phyloP scores from a whole-genome alignment of 2,797 vertebrate genomes.

The Nannoperca australis region DNA sequence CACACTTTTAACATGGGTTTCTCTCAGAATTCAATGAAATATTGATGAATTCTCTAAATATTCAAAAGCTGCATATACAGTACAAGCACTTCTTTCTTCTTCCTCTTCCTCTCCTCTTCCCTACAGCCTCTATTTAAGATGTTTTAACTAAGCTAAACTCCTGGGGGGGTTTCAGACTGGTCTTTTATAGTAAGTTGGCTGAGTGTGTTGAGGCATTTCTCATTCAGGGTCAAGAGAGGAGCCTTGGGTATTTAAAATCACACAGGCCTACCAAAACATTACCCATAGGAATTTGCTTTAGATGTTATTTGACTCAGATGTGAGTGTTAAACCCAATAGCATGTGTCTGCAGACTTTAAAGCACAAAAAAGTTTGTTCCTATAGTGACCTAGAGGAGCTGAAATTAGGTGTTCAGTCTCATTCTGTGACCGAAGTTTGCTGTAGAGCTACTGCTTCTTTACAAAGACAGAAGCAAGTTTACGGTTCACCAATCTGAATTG shows the following conservation, averaged over 20 bases:
- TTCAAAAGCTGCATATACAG: constrained; percentile 39
- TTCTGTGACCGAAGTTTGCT: constrained; percentile 11
- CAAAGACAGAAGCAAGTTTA: constrained; percentile 7
- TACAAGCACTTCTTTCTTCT: constrained; percentile 4
- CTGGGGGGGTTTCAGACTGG: constrained; percentile 22
- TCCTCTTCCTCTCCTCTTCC: neutral
- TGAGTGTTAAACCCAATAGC: constrained; percentile 25
- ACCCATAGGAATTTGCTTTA: constrained; percentile 42
- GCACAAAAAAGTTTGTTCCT: neutral
- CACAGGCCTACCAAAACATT: constrained; percentile 61
- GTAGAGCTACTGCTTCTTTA: constrained; percentile 2
- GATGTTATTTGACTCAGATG: constrained; percentile 39
- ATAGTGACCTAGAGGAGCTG: neutral
- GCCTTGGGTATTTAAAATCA: constrained; percentile 55
- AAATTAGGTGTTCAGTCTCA: neutral
- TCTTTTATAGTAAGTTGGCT: constrained; percentile 58
- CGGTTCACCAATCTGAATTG: neutral
- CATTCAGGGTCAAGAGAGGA: constrained; percentile 49
- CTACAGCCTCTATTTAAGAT: constrained; percentile 1
- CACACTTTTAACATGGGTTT: constrained; percentile 42
- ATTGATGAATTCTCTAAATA: constrained; percentile 70
- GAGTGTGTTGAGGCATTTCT: constrained; percentile 62
- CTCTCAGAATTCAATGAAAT: constrained; percentile 61
- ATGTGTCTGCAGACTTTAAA: constrained; percentile 16
- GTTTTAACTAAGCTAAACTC: constrained; percentile 33